A percentile compares a stretch with the other conserved stretches of the same genome.
phyloP scores from a whole-genome alignment of 1,140 invertebrate genomes.

The Tyrophagus putrescentiae region DNA sequence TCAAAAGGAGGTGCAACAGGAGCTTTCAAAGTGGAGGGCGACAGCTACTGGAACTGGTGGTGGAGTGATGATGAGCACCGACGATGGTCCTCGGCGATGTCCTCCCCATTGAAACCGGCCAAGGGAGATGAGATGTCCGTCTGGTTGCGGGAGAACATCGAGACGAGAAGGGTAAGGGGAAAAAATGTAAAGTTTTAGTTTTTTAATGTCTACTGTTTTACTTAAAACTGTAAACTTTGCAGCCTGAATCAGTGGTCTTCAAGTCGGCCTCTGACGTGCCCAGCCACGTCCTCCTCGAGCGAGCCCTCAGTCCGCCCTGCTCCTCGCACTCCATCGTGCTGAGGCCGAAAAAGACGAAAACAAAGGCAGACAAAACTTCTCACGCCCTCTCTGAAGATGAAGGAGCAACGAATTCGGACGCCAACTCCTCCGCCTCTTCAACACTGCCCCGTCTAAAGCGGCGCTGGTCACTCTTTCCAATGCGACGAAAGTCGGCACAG shows the following conservation, averaged over 20 bases:
- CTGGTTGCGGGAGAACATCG: conserved; percentile 17
- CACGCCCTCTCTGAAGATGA: neutral
- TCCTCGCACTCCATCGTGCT: neutral
- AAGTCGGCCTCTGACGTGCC: conserved; percentile 11
- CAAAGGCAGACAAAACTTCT: too few relatives aligned
- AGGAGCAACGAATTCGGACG: neutral
- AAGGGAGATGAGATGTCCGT: conserved; percentile 7
- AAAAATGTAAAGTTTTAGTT: neutral
- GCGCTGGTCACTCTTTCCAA: conserved; percentile 9
- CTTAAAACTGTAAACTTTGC: neutral
- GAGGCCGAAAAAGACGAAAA: neutral
- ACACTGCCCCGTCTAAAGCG: neutral
- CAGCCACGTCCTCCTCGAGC: conserved; percentile 4
- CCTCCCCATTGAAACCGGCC: conserved; percentile 6
- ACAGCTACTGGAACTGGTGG: too few relatives aligned
- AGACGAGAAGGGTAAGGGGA: conserved; percentile 4
- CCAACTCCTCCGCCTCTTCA: too few relatives aligned
- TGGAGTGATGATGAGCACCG: neutral
- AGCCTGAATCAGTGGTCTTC: conserved; percentile 5
- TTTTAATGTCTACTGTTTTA: too few relatives aligned
- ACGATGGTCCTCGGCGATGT: conserved; percentile 9
- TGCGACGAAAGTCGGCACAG: neutral
- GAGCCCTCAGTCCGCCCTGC: conserved; percentile 6
- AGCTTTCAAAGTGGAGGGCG: too few relatives aligned
- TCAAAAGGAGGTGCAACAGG: too few relatives aligned